Evolutionary conservation across 2,888 invertebrate genomes (phyloP), one percentile per base, ranked within the genome.

Genomic region (Chymomyza fuscimana): DNA sequence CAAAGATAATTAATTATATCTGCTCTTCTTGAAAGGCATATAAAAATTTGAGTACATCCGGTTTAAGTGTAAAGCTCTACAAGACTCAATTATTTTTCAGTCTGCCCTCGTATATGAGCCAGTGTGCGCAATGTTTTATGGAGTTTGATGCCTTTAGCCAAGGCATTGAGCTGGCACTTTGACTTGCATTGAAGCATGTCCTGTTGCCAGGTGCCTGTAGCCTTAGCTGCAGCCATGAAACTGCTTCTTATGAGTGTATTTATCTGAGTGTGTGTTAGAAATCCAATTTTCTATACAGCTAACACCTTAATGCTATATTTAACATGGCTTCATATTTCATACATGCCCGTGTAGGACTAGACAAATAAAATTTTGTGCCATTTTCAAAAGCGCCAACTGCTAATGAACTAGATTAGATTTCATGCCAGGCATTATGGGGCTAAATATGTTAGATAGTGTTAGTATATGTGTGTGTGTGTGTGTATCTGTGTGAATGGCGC

Each of bases 341-440:
- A 12, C 16, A 12, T 60, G 40, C 40, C 12, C 40, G 40, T 46
- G 10, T 60, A 29, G 9, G 12, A 46, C 19, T 46, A 19, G 54
- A 52, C 60, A 62, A 52, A 72, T 67, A 74, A 51, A 66, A 64
- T 67, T 46, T 71, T 63, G 63, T 68, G 67, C 60, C 63, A 68
- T 52, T 65, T 60, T 52, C 60, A 52, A 72, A 66, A 72, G 74
- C 64, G 68, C 65, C 72, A 67, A 54, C 69, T 79, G 78, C 77
- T 77, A 80, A 85, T 82, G 77, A 82, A 82, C 76, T 72, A 70
- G 75, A 81, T 79, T 78, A 79, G 77, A 67, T 79, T 73, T 73
- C 75, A 65, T 62, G 66, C 64, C 51, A 54, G 54, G 29, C 16
- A 32, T 51, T 64, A 29, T 32, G 9, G 6, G 7, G 29, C 59